Percentiles rank a stretch among this genome's conserved stretches.
Evolutionary conservation across 2,797 vertebrate species (phyloP).

Genomic region (Argentina silus): DNA sequence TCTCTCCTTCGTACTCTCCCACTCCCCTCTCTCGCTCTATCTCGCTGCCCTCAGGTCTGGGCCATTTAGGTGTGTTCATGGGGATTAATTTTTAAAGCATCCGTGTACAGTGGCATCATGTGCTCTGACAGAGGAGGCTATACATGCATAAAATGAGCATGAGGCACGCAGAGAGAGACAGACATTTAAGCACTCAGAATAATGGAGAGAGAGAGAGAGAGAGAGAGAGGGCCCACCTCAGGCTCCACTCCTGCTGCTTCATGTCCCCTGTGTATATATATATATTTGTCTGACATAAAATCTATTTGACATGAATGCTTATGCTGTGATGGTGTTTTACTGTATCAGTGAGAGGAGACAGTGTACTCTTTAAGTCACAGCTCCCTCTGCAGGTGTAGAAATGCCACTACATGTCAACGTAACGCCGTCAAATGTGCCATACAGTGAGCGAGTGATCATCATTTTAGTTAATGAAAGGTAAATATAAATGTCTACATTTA

Average conservation of each 20-base stretch:
- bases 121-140: slow-evolving; percentile 18
- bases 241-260: background rate
- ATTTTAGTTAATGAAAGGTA: background rate
- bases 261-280: background rate
- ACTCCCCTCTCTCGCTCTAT: slow-evolving; percentile 1
- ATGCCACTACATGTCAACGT: background rate
- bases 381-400: slow-evolving; percentile 30
- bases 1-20: slow-evolving; percentile 4
- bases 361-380: slow-evolving; percentile 10
- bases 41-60: background rate
- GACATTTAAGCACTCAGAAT: background rate
- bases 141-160: slow-evolving; percentile 33
- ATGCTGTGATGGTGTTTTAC: background rate
- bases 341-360: background rate
- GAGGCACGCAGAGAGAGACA: background rate
- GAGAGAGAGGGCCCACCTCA: background rate
- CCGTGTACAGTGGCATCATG: slow-evolving; percentile 23
- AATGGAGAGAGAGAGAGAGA: background rate
- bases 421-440: too few species aligned
- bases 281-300: too few species aligned
- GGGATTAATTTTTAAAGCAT: slow-evolving; percentile 64
- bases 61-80: slow-evolving; percentile 27
- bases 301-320: too few species aligned
- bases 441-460: too few species aligned
- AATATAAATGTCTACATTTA: background rate